Evolutionary conservation across 2,888 invertebrate species (phyloP).

Genomic region (Phania funesta): DNA sequence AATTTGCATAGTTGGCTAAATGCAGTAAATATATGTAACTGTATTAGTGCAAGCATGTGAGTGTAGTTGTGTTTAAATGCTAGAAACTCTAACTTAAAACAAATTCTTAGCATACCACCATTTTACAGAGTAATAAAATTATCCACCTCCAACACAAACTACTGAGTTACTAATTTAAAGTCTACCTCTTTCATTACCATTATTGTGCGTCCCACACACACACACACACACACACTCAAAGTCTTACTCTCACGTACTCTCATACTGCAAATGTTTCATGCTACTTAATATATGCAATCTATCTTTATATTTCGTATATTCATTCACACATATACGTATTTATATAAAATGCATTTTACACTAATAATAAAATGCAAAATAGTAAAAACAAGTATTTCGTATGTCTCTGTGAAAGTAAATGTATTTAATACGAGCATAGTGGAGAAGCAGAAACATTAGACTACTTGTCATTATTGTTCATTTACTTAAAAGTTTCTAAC

Average conservation of each 20-base stretch:
- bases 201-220: not conserved
- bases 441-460: conserved; percentile 64
- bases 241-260: not conserved
- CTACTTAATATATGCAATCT: conserved; percentile 65
- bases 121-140: conserved; percentile 34
- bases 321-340: conserved; percentile 1
- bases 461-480: conserved; percentile 79
- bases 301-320: conserved; percentile 20
- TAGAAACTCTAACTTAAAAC: conserved; percentile 45
- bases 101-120: conserved; percentile 52
- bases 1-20: conserved; percentile 46
- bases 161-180: conserved; percentile 36
- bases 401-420: conserved; percentile 22
- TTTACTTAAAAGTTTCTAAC: conserved; percentile 77
- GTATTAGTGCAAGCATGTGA: not conserved
- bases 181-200: conserved; percentile 33
- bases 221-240: not conserved
- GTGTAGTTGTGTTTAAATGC: conserved; percentile 29
- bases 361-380: conserved; percentile 76
- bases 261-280: not conserved
- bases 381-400: conserved; percentile 30
- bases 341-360: conserved; percentile 74
- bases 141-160: not conserved
- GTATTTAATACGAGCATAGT: conserved; percentile 6
- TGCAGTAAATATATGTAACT: not conserved